These are phyloP conservation scores for Phalacrocorax aristotelis DNA, from an alignment of 2,113 vertebrate genomes.

Conservation along the genomic window DNA sequence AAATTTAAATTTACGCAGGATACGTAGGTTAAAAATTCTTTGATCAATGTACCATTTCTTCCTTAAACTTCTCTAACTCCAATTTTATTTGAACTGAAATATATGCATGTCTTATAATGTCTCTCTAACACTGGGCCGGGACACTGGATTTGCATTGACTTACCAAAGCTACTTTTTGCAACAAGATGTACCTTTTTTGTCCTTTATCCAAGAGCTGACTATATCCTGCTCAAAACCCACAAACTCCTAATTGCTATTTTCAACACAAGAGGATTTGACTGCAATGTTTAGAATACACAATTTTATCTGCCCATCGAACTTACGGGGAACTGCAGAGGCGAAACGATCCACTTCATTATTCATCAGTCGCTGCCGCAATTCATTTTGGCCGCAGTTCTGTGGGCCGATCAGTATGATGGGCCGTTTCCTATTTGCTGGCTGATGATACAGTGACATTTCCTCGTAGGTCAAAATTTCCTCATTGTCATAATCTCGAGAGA, in stretches of 20 bases:
- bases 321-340: conserved; percentile 90
- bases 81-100: not conserved
- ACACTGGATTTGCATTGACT: not conserved
- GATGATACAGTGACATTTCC: conserved; percentile 97
- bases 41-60: not conserved
- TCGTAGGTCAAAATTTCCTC: conserved; percentile 95
- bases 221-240: not conserved
- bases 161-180: not conserved
- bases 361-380: conserved; percentile 88
- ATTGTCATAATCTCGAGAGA: conserved; percentile 85
- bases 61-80: not conserved
- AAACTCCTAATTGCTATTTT: not conserved
- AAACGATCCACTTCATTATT: conserved; percentile 87
- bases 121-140: not conserved
- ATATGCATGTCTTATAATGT: not conserved
- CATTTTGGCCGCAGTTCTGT: conserved; percentile 90
- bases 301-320: conserved; percentile 29
- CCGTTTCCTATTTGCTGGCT: conserved; percentile 89
- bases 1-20: not conserved
- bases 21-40: not conserved
- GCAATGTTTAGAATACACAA: not conserved
- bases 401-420: conserved; percentile 91
- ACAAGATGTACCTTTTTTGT: not conserved
- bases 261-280: not conserved
- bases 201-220: not conserved